phyloP scores from a whole-genome alignment of 2,113 vertebrate genomes.

The Addax nasomaculatus region DNA sequence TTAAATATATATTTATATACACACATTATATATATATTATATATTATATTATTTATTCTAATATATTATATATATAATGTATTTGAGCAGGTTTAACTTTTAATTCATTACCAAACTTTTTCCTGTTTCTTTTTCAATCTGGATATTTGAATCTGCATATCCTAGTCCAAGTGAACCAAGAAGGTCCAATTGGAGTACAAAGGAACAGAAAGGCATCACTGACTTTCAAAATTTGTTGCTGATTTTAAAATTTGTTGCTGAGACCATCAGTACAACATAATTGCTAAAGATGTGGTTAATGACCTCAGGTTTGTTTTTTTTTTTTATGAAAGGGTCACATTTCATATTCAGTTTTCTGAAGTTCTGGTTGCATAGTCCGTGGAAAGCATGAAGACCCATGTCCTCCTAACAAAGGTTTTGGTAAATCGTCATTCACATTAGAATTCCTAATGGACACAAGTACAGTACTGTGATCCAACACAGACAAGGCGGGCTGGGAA shows the following conservation, averaged over 20 bases:
- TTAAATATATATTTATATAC: background rate
- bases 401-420: conserved; percentile 36
- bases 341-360: conserved; percentile 46
- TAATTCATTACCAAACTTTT: conserved; percentile 46
- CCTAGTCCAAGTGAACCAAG: background rate
- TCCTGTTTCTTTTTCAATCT: background rate
- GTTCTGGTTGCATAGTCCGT: conserved; percentile 51
- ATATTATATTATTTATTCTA: background rate
- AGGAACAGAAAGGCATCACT: conserved; percentile 23
- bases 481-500: background rate
- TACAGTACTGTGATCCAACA: background rate
- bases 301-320: background rate
- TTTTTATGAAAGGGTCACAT: background rate
- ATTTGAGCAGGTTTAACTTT: background rate
- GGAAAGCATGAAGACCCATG: conserved; percentile 39
- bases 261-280: background rate
- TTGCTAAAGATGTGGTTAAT: background rate
- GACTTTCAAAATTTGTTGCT: conserved; percentile 29
- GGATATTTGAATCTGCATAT: conserved; percentile 9
- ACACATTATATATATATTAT: background rate
- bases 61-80: background rate
- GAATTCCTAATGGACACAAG: conserved; percentile 18
- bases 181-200: background rate
- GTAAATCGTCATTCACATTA: conserved; percentile 8
- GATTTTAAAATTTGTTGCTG: conserved; percentile 15